Conservation (phyloP, 2,797 vertebrate genomes). For the Danio tinwini region DNA sequence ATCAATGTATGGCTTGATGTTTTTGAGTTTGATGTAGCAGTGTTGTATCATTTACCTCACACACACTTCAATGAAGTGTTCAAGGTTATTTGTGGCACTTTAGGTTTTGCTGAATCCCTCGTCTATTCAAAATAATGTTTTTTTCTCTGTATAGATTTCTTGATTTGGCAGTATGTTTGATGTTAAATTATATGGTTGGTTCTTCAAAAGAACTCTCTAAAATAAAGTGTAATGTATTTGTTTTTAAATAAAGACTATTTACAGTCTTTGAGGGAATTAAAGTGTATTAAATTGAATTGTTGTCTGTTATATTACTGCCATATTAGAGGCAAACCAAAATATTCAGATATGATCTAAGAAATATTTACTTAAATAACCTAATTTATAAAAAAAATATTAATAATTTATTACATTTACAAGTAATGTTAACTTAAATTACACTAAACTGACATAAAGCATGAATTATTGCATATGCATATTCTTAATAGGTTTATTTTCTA, state of each 20-base stretch:
- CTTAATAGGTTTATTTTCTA: too few species aligned
- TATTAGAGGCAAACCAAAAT: not conserved
- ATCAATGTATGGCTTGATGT: slow-evolving; percentile 15
- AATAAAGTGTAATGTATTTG: not conserved
- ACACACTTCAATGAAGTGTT: not conserved
- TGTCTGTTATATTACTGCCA: not conserved
- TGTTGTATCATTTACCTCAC: not conserved
- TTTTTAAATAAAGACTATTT: not conserved
- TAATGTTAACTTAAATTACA: too few species aligned
- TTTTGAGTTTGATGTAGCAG: slow-evolving; percentile 19
- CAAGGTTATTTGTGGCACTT: not conserved
- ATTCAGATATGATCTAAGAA: not conserved
- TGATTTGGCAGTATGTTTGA: not conserved
- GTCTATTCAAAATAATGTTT: not conserved
- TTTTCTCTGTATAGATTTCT: not conserved
- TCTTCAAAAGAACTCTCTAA: not conserved
- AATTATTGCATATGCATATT: too few species aligned
- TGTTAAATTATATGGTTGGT: not conserved
- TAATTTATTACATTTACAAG: too few species aligned
- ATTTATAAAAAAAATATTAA: too few species aligned
- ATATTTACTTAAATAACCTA: not conserved
- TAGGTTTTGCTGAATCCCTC: not conserved
- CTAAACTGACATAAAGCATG: too few species aligned
- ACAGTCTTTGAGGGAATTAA: not conserved
- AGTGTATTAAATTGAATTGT: not conserved